Evolutionary conservation across 2,888 invertebrate genomes (phyloP).

Genomic region (Acanthosepion pharaonis): DNA sequence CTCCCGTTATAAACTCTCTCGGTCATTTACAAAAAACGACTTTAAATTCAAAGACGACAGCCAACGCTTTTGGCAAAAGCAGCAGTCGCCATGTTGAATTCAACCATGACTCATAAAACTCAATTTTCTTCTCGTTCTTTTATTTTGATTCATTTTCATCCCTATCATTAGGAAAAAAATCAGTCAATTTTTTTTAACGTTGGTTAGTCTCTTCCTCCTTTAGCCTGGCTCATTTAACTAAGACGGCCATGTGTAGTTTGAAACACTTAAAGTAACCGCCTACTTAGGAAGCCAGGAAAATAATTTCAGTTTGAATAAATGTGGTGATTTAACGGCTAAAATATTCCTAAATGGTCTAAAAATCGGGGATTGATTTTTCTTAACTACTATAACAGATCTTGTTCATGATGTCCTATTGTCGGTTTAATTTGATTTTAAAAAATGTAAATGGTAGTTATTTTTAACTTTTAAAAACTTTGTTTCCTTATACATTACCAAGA

Average conservation of each 20-base stretch:
- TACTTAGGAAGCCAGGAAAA: not conserved
- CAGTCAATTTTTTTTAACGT: not conserved
- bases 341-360: too few species aligned
- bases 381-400: too few species aligned
- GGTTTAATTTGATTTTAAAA: too few species aligned
- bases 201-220: not conserved
- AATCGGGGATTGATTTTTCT: too few species aligned
- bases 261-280: not conserved
- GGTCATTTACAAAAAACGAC: not conserved
- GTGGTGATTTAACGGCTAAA: not conserved
- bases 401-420: too few species aligned
- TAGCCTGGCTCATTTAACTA: not conserved
- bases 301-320: not conserved
- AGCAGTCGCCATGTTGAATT: not conserved
- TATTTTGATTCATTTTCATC: not conserved
- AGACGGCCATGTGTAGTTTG: not conserved
- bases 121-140: not conserved
- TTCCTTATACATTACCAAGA: too few species aligned
- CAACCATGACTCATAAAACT: slow-evolving; percentile 9
- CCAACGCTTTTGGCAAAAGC: not conserved
- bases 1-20: not conserved
- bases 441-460: too few species aligned
- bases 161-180: not conserved
- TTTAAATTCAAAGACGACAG: not conserved
- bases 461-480: too few species aligned